Conservation (phyloP, 2,797 vertebrate species). For the Eulemur albifrons region DNA sequence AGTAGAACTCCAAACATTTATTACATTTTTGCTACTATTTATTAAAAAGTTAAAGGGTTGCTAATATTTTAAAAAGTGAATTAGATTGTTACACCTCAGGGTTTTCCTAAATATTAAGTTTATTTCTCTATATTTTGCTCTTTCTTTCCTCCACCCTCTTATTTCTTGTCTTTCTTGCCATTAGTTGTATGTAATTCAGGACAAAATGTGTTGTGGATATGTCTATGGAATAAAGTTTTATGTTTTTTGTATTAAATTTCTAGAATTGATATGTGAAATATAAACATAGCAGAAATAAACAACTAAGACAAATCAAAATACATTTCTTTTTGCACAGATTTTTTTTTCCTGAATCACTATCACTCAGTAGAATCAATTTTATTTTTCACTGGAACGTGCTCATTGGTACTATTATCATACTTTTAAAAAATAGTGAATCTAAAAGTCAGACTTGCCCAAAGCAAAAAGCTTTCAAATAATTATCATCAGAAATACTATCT, state of each 20-base stretch:
- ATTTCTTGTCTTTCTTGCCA: constrained; percentile 11
- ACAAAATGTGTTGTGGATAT: neutral
- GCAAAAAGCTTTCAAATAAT: neutral
- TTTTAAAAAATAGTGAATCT: neutral
- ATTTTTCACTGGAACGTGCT: neutral
- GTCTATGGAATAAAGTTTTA: neutral
- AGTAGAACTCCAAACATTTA: neutral
- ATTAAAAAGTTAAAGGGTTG: neutral
- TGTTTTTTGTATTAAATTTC: constrained; percentile 13
- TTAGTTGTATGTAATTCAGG: neutral
- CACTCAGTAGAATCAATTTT: neutral
- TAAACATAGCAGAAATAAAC: neutral
- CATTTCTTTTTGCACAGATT: neutral
- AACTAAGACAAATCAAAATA: neutral
- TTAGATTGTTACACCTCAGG: neutral
- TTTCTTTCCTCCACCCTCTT: neutral
- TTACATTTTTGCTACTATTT: neutral
- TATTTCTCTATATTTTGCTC: neutral
- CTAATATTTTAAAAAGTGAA: neutral
- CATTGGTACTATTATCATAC: neutral
- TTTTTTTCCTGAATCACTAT: neutral
- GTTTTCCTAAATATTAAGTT: constrained; percentile 29
- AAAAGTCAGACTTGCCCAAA: neutral
- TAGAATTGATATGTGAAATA: neutral
- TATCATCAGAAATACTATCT: neutral